Evolutionary conservation across 92 coral and sea anemone genomes (phyloP), one percentile per base, ranked within the genome.

Genomic region (Desmophyllum pertusum): DNA sequence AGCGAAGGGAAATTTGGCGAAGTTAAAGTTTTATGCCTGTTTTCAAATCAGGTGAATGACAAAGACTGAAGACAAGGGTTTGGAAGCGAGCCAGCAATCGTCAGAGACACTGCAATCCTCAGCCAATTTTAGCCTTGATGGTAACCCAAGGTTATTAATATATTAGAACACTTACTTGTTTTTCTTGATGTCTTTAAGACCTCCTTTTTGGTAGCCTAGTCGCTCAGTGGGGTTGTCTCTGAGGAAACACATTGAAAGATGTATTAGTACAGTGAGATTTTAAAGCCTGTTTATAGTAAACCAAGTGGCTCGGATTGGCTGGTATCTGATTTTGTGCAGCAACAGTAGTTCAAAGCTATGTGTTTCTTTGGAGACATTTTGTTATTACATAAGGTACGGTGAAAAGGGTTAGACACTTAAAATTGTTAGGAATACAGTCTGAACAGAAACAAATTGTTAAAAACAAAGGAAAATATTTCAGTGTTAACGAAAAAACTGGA

Each of bases 141-240:
- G n/a, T n/a, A n/a, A n/a, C n/a, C n/a, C n/a, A n/a, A n/a, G n/a
- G n/a, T n/a, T n/a, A n/a, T n/a, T n/a, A n/a, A n/a, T n/a, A n/a
- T n/a, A n/a, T n/a, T n/a, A n/a, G n/a, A n/a, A 35, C 42, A 80
- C 95, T 74, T 79, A 95, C 98, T 93, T 92, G 92, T 96, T 93
- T 78, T 96, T 94, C 98, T 89, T 96, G 75, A 96, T 94, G 77
- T 94, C 99, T 81, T 96, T 96, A 29, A 96, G 87, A 21, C 98
- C 99, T 43, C 99, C 99, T 75, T 96, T 96, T 83, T 96, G 99
- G 83, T 96, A 96, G 9, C 99, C 99, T 9, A 96, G 90, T 35
- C 99, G 93, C 80, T 96, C 99, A 3, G 91, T 97, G 27, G 98
- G 98, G 62, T 94, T 94, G 87, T 96, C 99, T 50, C 99, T 96